phyloP scores from a whole-genome alignment of 1,140 invertebrate genomes.

The Caenorhabditis latens region DNA sequence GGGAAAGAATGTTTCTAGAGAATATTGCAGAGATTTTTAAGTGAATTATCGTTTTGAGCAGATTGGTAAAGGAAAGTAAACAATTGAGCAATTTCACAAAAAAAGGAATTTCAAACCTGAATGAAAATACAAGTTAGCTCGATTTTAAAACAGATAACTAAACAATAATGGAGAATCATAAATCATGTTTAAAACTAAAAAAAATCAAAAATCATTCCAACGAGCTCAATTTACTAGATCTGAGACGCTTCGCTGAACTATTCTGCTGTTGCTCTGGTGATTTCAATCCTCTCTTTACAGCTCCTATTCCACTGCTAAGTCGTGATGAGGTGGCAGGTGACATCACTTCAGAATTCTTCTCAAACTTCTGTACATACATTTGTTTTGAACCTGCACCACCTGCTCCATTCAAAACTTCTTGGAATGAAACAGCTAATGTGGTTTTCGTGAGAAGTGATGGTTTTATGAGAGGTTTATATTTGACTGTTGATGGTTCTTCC shows the following conservation, averaged over 20 bases:
- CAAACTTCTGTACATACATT: constrained; percentile 42
- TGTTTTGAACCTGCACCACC: constrained; percentile 12
- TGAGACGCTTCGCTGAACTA: constrained; percentile 21
- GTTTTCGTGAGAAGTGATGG: constrained; percentile 16
- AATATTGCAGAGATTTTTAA: too few relatives aligned
- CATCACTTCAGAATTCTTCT: neutral
- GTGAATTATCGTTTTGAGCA: too few relatives aligned
- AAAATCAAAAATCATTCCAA: constrained; percentile 25
- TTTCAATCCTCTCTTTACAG: neutral
- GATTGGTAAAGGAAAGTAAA: too few relatives aligned
- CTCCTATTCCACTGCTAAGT: neutral
- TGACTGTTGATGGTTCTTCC: neutral
- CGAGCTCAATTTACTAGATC: constrained; percentile 35
- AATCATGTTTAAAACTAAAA: neutral
- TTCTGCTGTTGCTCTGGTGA: neutral
- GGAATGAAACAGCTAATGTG: neutral
- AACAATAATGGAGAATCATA: too few relatives aligned
- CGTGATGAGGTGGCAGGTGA: neutral
- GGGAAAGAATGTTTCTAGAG: too few relatives aligned
- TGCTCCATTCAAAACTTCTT: constrained; percentile 27
- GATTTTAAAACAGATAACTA: too few relatives aligned
- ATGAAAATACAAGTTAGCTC: too few relatives aligned
- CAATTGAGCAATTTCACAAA: too few relatives aligned
- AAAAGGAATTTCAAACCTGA: too few relatives aligned
- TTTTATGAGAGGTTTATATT: neutral